These are phyloP conservation scores for Myrmecophaga tridactyla DNA, from an alignment of 2,113 vertebrate genomes.

Conservation along the genomic window DNA sequence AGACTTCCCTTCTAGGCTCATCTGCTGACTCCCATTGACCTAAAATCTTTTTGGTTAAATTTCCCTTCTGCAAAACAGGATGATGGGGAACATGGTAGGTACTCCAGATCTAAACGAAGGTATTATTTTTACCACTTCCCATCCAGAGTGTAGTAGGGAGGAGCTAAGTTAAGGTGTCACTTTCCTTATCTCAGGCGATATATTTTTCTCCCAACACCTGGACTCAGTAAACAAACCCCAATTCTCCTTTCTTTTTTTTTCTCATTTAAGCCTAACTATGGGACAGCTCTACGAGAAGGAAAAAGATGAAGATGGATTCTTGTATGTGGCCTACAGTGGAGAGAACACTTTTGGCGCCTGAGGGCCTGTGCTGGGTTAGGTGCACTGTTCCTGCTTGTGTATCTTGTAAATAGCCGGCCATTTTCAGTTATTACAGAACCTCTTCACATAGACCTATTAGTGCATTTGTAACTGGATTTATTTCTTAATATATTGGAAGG, in stretches of 20 bases:
- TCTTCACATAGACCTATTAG: slow-evolving; percentile 78
- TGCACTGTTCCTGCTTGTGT: slow-evolving; percentile 79
- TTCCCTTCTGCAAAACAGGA: neutral
- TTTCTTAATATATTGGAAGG: slow-evolving; percentile 86
- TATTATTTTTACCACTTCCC: neutral
- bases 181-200: neutral
- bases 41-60: neutral
- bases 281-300: slow-evolving; percentile 98
- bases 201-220: neutral
- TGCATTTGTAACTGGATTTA: slow-evolving; percentile 86
- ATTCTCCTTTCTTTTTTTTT: slow-evolving; percentile 49
- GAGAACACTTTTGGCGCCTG: slow-evolving; percentile 96
- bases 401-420: slow-evolving; percentile 85
- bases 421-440: slow-evolving; percentile 79
- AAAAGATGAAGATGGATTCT: slow-evolving; percentile 97
- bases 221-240: neutral
- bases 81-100: neutral
- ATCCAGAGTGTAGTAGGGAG: neutral
- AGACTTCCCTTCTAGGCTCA: neutral
- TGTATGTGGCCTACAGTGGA: slow-evolving; percentile 98
- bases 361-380: slow-evolving; percentile 77
- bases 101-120: neutral
- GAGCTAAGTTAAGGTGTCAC: neutral
- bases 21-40: neutral
- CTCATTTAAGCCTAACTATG: slow-evolving; percentile 93